Base-by-base conservation (phyloP, 2,797 vertebrate species). In the Anomalospiza imberbis region DNA sequence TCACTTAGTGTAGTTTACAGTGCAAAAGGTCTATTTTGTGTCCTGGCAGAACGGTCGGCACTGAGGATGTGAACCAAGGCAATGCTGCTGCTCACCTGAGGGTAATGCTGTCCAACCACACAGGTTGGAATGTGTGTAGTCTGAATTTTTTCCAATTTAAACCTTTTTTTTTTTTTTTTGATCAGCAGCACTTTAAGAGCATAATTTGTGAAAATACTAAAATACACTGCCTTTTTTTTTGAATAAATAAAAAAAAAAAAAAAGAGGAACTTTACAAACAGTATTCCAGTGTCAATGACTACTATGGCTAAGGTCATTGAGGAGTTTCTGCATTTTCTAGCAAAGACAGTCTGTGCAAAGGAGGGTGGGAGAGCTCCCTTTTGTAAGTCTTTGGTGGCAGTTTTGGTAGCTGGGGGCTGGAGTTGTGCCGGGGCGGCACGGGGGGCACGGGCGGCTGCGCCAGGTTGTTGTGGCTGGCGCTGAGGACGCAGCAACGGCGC, bases 351-450 rank as follows among this genome's bases (percentile, higher is more conserved):
- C 98, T 98, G 93, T 99, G 99, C 96, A 99, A 96, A 55, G 99
- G 98, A 29, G 98, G 97, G 45, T 98, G 98, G 83, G 98, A 98
- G 63, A 99, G 98, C 97, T 99, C 99, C 98, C 99, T 98, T 97
- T 99, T 99, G 95, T 99, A 99, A 92, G 99, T 99, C 99, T 99
- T 99, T 98, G 99, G 99, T 63, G 99, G 99, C 97, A 99, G 98
- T 98, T 99, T 99, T 36, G 99, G 99, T 44, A 99, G 97, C 93
- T 98, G 98, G 7, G 98, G 98, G 96, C 98, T 98, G 75, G 98
- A 99, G 97, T 99, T 99, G 97, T 99, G 98, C 91, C 99, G 98
- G 1, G 99, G 99, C 0, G 99, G 99, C 20, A 99, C 97, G 0
- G 99, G 99, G 5, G 99, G 99, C 3, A 99, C 99, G 3, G 97